phyloP scores from a whole-genome alignment of 1,140 invertebrate genomes.

The Macrotrachela quadricornifera region DNA sequence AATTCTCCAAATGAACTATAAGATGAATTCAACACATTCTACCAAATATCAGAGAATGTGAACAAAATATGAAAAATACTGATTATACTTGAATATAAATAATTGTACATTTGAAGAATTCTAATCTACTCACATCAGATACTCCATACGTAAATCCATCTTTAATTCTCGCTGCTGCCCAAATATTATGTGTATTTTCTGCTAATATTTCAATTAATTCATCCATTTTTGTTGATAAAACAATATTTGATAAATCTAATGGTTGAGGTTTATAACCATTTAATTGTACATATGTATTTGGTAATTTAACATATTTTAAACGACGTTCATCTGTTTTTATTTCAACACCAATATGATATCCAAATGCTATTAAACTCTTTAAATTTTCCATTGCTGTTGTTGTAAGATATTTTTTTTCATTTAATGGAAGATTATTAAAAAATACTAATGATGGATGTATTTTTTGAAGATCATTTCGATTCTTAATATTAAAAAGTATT shows the following conservation, averaged over 20 bases:
- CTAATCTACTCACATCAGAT: conserved; percentile 48
- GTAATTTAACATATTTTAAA: conserved; percentile 71
- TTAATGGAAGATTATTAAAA: too few relatives aligned
- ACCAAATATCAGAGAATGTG: too few relatives aligned
- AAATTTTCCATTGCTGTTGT: conserved; percentile 91
- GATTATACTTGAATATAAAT: too few relatives aligned
- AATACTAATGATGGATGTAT: conserved; percentile 64
- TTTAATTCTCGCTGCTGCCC: conserved; percentile 87
- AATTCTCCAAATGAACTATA: too few relatives aligned
- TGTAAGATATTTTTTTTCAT: conserved; percentile 22
- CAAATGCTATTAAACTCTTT: conserved; percentile 77
- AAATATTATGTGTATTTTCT: conserved; percentile 95
- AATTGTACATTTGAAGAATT: too few relatives aligned
- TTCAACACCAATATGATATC: conserved; percentile 54
- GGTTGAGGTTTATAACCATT: conserved; percentile 97
- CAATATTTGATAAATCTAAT: conserved; percentile 69
- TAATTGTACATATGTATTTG: conserved; percentile 71
- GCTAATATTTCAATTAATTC: conserved; percentile 84
- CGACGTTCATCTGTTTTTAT: conserved; percentile 37
- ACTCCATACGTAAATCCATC: conserved; percentile 96
- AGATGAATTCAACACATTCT: too few relatives aligned
- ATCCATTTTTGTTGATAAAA: conserved; percentile 63
- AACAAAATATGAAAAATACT: too few relatives aligned
- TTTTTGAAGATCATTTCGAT: conserved; percentile 60
- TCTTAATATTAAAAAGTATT: not conserved